Base-by-base conservation (phyloP, 2,888 invertebrate species). In the Meghimatium bilineatum region DNA sequence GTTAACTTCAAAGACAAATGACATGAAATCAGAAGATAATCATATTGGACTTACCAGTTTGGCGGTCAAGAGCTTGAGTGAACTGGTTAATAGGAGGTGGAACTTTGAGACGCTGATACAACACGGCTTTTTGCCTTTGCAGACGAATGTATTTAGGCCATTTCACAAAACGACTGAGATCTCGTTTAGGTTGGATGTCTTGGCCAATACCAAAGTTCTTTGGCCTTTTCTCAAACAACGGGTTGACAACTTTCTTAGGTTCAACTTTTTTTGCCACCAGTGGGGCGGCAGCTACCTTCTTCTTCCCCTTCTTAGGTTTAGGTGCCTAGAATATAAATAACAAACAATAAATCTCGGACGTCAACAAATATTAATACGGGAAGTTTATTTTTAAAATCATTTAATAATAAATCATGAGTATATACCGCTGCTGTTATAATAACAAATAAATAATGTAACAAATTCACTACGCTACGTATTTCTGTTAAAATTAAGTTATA, bases 71-170 rank as follows among this genome's bases (percentile, higher is more conserved):
- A 80, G 99, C 96, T 94, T 98, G 97, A 69, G 96, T 96, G 94
- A 99, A 99, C 95, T 99, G 99, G 94, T 99, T 97, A 94, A 99
- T 98, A 94, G 99, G 97, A 90, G 99, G 99, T 14, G 99, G 99
- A 89, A 99, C 98, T 95, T 99, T 99, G 94, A 99, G 95, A 91
- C 99, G 96, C 94, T 98, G 97, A 94, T 97, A 97, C 60, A 99
- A 95, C 86, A 99, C 97, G 76, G 98, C 97, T 94, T 97, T 97
- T 94, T 99, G 99, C 72, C 99, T 96, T 94, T 99, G 99, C 89
- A 99, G 96, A 90, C 99, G 96, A 94, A 99, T 97, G 95, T 99
- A 99, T 94, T 98, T 98, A 90, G 99, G 99, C 99, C 99, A 99
- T 96, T 96, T 96, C 82, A 99, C 99, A 94, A 99, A 99, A 87